Conservation (phyloP, 2,888 invertebrate species). For the Zygogramma bicolorata region DNA sequence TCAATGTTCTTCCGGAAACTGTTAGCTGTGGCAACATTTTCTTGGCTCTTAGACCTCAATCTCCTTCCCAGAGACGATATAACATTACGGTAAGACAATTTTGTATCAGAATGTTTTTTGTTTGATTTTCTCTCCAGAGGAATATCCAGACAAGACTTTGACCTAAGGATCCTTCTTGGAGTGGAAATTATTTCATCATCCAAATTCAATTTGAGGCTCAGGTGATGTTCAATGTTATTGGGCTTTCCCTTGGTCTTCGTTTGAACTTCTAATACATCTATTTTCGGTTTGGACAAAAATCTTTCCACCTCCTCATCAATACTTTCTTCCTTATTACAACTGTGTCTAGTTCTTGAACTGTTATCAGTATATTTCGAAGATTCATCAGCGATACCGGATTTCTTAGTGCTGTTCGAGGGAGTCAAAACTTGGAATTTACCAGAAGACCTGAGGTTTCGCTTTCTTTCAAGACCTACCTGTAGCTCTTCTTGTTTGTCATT, state of each 20-base stretch:
- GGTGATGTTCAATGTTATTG: background rate
- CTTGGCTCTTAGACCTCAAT: conserved; percentile 9
- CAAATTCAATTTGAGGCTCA: background rate
- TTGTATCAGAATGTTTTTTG: background rate
- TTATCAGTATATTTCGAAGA: background rate
- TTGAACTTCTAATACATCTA: background rate
- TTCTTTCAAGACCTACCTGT: background rate
- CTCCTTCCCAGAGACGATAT: background rate
- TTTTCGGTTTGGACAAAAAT: background rate
- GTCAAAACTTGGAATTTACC: background rate
- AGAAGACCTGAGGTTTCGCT: conserved; percentile 19
- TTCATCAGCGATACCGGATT: background rate
- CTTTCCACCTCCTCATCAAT: background rate
- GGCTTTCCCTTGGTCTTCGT: background rate
- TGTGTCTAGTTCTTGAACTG: background rate
- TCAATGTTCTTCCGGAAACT: background rate
- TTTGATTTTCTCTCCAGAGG: background rate
- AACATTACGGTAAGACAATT: background rate
- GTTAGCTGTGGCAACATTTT: background rate
- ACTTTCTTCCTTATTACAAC: background rate
- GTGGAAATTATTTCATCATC: background rate
- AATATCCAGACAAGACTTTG: conserved; percentile 19
- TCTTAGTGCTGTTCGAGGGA: background rate
- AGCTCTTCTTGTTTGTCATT: background rate
- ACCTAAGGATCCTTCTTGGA: conserved; percentile 19